A percentile compares a stretch with the other conserved stretches of the same genome.
These are phyloP conservation scores for Glaucopsyche alexis DNA, from an alignment of 2,888 invertebrate species.

Conservation along the genomic window DNA sequence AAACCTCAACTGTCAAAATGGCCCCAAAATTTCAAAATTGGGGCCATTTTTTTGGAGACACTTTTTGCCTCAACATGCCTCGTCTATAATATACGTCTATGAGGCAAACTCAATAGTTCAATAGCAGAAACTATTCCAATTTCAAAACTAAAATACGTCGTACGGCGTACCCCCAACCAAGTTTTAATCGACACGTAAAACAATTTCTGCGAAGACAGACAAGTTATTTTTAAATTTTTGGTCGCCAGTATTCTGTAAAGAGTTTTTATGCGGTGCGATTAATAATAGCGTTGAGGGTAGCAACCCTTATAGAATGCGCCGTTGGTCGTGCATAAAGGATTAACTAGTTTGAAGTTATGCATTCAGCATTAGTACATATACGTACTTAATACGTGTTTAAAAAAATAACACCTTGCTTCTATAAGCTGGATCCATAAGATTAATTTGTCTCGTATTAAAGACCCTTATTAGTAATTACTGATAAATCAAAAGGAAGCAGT, in stretches of 20 bases:
- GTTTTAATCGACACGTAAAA: slow-evolving; percentile 28
- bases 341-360: slow-evolving; percentile 62
- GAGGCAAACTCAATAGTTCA: too few species aligned
- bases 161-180: slow-evolving; percentile 6
- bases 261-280: slow-evolving; percentile 60
- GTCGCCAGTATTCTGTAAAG: slow-evolving; percentile 61
- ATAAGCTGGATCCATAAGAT: not conserved
- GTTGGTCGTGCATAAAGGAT: slow-evolving; percentile 70
- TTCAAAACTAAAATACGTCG: not conserved
- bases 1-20: too few species aligned
- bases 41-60: too few species aligned
- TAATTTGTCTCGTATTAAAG: slow-evolving; percentile 25
- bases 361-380: slow-evolving; percentile 48
- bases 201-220: slow-evolving; percentile 32
- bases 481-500: slow-evolving; percentile 10
- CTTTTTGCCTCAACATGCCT: too few species aligned
- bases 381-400: slow-evolving; percentile 40
- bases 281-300: slow-evolving; percentile 71
- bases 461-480: not conserved
- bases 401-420: slow-evolving; percentile 45
- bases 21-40: too few species aligned
- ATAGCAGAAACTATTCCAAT: too few species aligned
- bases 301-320: slow-evolving; percentile 75
- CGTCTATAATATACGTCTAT: too few species aligned
- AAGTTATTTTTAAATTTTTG: slow-evolving; percentile 46